Base-by-base conservation (phyloP, 2,888 invertebrate species). In the Protonemura montana region DNA sequence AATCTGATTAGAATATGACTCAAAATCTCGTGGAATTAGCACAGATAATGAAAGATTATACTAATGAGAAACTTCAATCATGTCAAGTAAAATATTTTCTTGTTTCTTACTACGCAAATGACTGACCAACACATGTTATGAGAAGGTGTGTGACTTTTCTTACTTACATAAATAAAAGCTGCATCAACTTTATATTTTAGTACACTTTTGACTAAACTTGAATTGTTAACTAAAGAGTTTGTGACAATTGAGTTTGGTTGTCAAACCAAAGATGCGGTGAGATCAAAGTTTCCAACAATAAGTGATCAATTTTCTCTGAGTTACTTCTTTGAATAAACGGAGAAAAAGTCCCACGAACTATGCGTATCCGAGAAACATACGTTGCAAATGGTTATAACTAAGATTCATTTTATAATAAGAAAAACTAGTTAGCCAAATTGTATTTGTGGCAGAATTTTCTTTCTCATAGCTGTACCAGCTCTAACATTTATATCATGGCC, bases 381-480 rank as follows among this genome's bases (percentile, higher is more conserved):
- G 41, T 59, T 3, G 21, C 21, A 21, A 21, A 21, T 2, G 59
- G 6, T 2, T 1, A 59, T 59, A 35, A 35, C n/a, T 35, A 35
- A 35, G 5, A 35, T 28, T 26, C 10, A 13, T 27, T 78, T 5
- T 21, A 78, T 78, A 78, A 78, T 28, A 78, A 21, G 78, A 78
- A 3, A 26, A 78, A 78, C 26, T 28, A 27, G 78, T 5, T 27
- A 7, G 27, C 78, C 78, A 16, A 10, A 26, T 78, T 82, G 13
- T 2, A 82, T 41, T 41, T 41, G 82, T 30, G 82, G 25, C 82
- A 82, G 21, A 21, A 82, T 42, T 82, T 59, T 82, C 30, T 82
- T 82, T 26, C 0, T 41, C 82, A 30, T 30, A 35, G 59, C 82
- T 82, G 25, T 82, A 82, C 82, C 30, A 42, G 41, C 30, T 35